Base-by-base conservation (phyloP, 1,140 invertebrate species). In the Drosophila auraria region DNA sequence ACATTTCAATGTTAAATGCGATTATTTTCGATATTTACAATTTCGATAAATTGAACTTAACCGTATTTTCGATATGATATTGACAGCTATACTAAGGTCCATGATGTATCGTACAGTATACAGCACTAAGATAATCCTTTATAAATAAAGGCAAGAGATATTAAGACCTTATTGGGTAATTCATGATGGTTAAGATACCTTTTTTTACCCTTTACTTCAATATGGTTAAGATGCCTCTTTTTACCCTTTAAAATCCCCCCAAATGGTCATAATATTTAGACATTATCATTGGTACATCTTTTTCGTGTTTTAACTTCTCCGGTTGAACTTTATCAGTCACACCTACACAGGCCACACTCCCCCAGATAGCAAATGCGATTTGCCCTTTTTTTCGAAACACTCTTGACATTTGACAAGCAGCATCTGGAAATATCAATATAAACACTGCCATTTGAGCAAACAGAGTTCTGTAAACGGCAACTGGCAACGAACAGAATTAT, bases 361-460 rank as follows among this genome's bases (percentile, higher is more conserved):
- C 30, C 8, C 8, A 14, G 7, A 57, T 42, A 20, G 12, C 5
- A 7, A 33, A 50, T 30, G 36, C 6, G 20, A 15, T 45, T 69
- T 86, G 78, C 69, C 78, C 73, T 82, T 65, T 84, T 82, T 80
- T 54, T 36, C 27, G 53, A 44, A 71, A 60, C 58, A 38, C 53
- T 70, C 53, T 70, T 84, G 82, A 49, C 82, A 84, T 84, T 84
- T 84, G 38, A 25, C 33, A 56, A 53, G 9, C 33, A 12, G 3
- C 69, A 25, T 27, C 14, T 51, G 60, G 30, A 86, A 84, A 84
- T 80, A 84, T 82, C 82, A 84, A 69, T 69, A 69, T 59, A 45
- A 53, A 53, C 57, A 42, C 25, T 83, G 82, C 78, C 82, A 84
- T 81, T 84, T 78, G 54, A 53, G 47, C 49, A 59, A 63, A 63